phyloP scores from a whole-genome alignment of 2,797 vertebrate species.

The Mus caroli region DNA sequence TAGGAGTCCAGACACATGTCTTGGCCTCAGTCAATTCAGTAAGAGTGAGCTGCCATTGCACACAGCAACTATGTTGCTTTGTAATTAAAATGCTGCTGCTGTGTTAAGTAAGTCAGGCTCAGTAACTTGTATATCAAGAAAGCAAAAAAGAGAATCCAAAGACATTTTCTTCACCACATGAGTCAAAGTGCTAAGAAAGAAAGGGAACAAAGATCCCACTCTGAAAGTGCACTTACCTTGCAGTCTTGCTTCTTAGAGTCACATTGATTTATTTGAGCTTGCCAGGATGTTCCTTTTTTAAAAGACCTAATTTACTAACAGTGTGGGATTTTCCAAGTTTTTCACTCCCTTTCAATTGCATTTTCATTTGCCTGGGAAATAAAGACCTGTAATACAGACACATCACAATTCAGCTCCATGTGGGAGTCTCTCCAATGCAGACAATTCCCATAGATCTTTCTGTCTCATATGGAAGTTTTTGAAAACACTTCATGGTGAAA shows the following conservation, averaged over 20 bases:
- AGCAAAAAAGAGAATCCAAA: background rate
- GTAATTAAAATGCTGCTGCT: slow-evolving; percentile 79
- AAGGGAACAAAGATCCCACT: slow-evolving; percentile 47
- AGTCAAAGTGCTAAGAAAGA: slow-evolving; percentile 70
- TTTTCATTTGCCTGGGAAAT: slow-evolving; percentile 78
- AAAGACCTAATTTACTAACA: slow-evolving; percentile 83
- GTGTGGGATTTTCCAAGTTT: slow-evolving; percentile 81
- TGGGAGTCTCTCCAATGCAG: slow-evolving; percentile 59
- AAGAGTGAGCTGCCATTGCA: background rate
- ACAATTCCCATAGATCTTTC: slow-evolving; percentile 68
- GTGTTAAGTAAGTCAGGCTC: slow-evolving; percentile 58
- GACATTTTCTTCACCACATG: slow-evolving; percentile 74
- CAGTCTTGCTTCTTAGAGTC: slow-evolving; percentile 64
- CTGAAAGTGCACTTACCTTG: slow-evolving; percentile 71
- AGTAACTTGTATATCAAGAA: slow-evolving; percentile 68
- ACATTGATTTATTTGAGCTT: slow-evolving; percentile 80
- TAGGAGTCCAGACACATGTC: slow-evolving; percentile 47
- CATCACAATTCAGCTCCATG: slow-evolving; percentile 65
- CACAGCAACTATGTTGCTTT: slow-evolving; percentile 18
- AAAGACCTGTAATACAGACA: slow-evolving; percentile 73
- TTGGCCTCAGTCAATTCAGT: slow-evolving; percentile 12
- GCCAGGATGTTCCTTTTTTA: slow-evolving; percentile 72
- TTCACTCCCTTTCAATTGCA: slow-evolving; percentile 76
- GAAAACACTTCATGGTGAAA: slow-evolving; percentile 52
- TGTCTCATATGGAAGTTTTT: slow-evolving; percentile 27